Evolutionary conservation across 2,888 invertebrate genomes (phyloP).

Genomic region (Proisotoma minuta): DNA sequence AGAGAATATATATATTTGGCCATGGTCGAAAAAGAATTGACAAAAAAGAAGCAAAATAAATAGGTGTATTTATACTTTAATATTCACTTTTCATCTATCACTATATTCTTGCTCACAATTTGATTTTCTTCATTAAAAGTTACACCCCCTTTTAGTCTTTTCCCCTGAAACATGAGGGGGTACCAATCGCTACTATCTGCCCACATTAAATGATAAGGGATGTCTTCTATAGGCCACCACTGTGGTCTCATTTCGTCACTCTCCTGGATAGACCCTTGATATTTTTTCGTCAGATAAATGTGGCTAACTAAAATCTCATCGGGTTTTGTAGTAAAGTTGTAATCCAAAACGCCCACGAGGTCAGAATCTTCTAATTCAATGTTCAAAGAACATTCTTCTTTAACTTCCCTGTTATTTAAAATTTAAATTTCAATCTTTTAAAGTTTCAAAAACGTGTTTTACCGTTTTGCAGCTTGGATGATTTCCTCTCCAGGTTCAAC

Average conservation of each 20-base stretch:
- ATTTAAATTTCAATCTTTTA: no score
- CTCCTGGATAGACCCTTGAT: neutral
- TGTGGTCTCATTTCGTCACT: neutral
- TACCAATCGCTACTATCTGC: neutral
- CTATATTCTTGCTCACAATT: no score
- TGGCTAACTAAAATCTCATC: neutral
- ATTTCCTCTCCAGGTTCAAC: neutral
- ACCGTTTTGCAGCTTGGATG: neutral
- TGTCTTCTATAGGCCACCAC: neutral
- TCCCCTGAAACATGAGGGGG: neutral
- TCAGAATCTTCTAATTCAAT: neutral
- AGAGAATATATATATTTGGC: no score
- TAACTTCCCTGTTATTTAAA: neutral
- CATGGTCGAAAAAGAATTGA: no score
- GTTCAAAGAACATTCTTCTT: conserved; percentile 1
- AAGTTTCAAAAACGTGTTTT: neutral
- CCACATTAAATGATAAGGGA: neutral
- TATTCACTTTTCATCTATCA: no score
- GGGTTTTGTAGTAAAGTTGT: neutral
- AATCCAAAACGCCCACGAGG: neutral
- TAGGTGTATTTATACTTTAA: no score
- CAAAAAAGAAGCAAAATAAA: no score
- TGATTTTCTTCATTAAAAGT: no score
- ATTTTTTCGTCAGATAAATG: neutral
- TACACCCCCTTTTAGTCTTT: no score